phyloP scores from a whole-genome alignment of 2,113 vertebrate species.

The Ammodytes dubius region DNA sequence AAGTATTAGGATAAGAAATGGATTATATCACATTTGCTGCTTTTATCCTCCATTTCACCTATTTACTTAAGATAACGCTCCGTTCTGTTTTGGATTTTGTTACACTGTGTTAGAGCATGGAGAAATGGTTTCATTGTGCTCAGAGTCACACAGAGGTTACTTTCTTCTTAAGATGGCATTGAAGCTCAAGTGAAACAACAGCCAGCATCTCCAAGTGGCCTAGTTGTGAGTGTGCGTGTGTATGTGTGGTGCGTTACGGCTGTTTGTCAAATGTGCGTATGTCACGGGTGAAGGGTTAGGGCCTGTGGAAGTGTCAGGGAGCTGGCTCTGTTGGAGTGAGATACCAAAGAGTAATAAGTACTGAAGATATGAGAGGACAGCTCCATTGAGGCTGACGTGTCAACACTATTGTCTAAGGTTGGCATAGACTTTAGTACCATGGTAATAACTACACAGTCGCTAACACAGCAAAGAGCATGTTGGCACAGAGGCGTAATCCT shows the following conservation, averaged over 20 bases:
- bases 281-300: conserved; percentile 59
- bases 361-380: conserved; percentile 66
- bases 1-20: conserved; percentile 21
- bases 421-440: conserved; percentile 59
- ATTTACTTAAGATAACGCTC: conserved; percentile 30
- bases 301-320: conserved; percentile 62
- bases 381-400: conserved; percentile 64
- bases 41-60: conserved; percentile 34
- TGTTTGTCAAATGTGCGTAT: conserved; percentile 42
- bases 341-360: conserved; percentile 71
- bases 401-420: conserved; percentile 68
- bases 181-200: conserved; percentile 50
- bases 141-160: conserved; percentile 48
- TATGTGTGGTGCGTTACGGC: conserved; percentile 19
- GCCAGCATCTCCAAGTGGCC: conserved; percentile 47
- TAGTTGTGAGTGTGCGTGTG: conserved; percentile 19
- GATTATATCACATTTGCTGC: conserved; percentile 11
- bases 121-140: conserved; percentile 40
- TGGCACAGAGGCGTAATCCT: conserved; percentile 79
- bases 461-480: conserved; percentile 71
- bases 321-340: conserved; percentile 63
- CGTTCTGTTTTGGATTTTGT: conserved; percentile 38
- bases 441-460: conserved; percentile 70
- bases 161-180: conserved; percentile 41
- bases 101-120: conserved; percentile 15